phyloP scores from a whole-genome alignment of 1,140 invertebrate genomes.

The Zaprionus camerounensis region DNA sequence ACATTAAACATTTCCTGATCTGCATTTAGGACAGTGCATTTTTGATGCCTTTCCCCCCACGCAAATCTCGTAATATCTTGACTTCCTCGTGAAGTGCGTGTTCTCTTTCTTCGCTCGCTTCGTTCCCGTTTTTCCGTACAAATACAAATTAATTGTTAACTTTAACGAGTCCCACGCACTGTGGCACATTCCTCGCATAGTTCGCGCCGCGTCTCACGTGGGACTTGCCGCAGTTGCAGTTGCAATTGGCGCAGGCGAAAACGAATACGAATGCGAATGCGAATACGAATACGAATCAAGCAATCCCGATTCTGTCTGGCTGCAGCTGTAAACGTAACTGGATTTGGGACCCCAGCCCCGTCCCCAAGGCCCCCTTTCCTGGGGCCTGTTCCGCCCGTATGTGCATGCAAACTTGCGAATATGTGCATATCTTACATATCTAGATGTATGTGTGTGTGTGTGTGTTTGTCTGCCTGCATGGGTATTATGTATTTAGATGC shows the following conservation, averaged over 20 bases:
- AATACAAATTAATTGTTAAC: constrained; percentile 29
- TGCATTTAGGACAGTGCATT: not conserved
- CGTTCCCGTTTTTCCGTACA: not conserved
- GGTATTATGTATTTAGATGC: constrained; percentile 26
- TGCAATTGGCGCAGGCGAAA: not conserved
- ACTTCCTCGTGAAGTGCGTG: constrained; percentile 2
- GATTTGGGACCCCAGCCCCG: constrained; percentile 33
- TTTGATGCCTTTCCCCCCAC: not conserved
- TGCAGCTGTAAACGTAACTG: constrained; percentile 51
- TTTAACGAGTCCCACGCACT: constrained; percentile 42
- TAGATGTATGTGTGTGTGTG: not conserved
- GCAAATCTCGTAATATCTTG: constrained; percentile 16
- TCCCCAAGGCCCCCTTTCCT: not conserved
- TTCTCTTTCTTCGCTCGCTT: not conserved
- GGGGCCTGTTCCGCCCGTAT: constrained; percentile 20
- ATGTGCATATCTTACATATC: constrained; percentile 10
- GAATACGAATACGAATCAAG: not conserved
- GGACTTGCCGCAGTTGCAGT: constrained; percentile 12
- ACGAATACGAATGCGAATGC: not conserved
- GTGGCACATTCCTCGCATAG: constrained; percentile 38
- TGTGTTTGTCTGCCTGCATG: not conserved
- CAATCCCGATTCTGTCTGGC: constrained; percentile 37
- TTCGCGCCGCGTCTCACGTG: constrained; percentile 31
- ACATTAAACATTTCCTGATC: too few species aligned
- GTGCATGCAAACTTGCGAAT: constrained; percentile 52